A percentile compares a stretch with the other conserved stretches of the same genome.
These are phyloP conservation scores for Calliphora vomitoria DNA, from an alignment of 2,888 invertebrate genomes.

Conservation along the genomic window DNA sequence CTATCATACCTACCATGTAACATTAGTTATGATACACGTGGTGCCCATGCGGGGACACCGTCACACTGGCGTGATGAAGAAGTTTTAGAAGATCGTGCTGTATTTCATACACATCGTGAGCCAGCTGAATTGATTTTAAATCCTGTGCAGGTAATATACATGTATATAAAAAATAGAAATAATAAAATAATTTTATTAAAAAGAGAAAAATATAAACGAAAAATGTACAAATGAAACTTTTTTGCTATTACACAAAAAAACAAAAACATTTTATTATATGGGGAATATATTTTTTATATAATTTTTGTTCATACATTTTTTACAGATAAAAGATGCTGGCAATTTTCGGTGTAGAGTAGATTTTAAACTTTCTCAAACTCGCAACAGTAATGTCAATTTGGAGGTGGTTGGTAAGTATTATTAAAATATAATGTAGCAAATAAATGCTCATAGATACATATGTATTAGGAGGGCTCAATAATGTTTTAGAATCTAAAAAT, in stretches of 20 bases:
- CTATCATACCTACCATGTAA: neutral
- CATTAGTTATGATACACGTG: slow-evolving; percentile 87
- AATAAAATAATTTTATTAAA: slow-evolving; percentile 57
- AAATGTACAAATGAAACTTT: neutral
- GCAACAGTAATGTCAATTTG: slow-evolving; percentile 91
- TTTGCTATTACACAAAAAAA: neutral
- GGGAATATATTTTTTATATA: neutral
- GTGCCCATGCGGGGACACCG: slow-evolving; percentile 86
- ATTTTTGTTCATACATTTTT: neutral
- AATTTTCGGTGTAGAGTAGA: slow-evolving; percentile 92
- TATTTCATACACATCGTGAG: slow-evolving; percentile 86
- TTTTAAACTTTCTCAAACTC: slow-evolving; percentile 91
- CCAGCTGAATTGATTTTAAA: slow-evolving; percentile 87
- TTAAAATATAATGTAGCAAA: neutral
- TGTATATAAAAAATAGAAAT: neutral
- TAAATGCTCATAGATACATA: neutral
- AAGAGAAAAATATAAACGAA: neutral
- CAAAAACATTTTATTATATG: slow-evolving; percentile 42
- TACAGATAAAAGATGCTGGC: slow-evolving; percentile 88
- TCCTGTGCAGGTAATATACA: slow-evolving; percentile 85
- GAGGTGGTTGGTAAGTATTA: slow-evolving; percentile 90
- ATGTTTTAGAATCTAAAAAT: too few species aligned
- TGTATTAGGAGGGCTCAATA: too few species aligned
- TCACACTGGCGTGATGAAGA: slow-evolving; percentile 88
- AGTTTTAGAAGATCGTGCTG: slow-evolving; percentile 87